Conservation (phyloP, 1,140 invertebrate species). For the Pristionchus pacificus region DNA sequence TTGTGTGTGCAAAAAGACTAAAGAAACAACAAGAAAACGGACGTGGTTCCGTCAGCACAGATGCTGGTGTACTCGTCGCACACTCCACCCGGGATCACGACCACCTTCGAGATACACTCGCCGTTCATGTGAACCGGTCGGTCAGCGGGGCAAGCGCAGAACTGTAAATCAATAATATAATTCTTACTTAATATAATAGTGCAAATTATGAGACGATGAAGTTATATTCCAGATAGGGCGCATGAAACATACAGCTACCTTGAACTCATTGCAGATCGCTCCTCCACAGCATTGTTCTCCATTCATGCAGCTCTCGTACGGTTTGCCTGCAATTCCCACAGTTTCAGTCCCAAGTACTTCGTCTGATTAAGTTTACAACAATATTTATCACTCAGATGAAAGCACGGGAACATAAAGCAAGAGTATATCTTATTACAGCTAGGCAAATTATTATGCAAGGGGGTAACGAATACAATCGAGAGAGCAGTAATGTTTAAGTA, state of each 20-base stretch:
- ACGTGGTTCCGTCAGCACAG: slow-evolving; percentile 44
- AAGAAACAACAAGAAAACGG: slow-evolving; percentile 23
- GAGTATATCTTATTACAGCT: too few species aligned
- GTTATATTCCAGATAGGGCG: too few species aligned
- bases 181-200: neutral
- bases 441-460: too few species aligned
- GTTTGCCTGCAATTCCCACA: neutral
- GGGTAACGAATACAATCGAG: too few species aligned
- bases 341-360: too few species aligned
- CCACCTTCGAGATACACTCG: slow-evolving; percentile 40
- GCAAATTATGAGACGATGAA: neutral
- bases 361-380: too few species aligned
- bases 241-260: slow-evolving; percentile 10
- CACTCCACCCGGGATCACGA: slow-evolving; percentile 39
- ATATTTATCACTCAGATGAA: too few species aligned
- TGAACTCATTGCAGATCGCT: slow-evolving; percentile 34
- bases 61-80: slow-evolving; percentile 37
- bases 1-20: neutral
- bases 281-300: slow-evolving; percentile 50
- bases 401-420: too few species aligned
- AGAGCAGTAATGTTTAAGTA: too few species aligned
- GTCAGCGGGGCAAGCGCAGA: slow-evolving; percentile 44
- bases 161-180: slow-evolving; percentile 24
- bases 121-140: slow-evolving; percentile 46
- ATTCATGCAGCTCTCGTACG: slow-evolving; percentile 37